Percentiles rank a stretch among this genome's conserved stretches.
Evolutionary conservation across 1,140 invertebrate species (phyloP).

Genomic region (Brachionus koreanus): DNA sequence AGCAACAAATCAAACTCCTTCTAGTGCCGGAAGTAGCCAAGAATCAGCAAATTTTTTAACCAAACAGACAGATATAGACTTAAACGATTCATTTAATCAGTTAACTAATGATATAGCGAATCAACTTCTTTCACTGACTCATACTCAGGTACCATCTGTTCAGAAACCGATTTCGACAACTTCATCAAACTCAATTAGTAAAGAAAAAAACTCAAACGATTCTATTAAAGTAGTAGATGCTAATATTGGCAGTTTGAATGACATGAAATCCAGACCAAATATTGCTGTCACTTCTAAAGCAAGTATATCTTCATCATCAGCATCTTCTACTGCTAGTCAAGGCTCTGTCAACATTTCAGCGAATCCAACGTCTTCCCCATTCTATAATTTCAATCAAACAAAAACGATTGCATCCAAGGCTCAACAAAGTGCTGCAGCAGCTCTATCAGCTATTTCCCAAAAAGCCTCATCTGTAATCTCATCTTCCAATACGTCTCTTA

Average conservation of each 20-base stretch:
- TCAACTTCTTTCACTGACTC: neutral
- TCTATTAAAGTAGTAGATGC: neutral
- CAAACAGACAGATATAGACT: neutral
- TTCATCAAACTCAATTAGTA: neutral
- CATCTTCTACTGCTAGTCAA: neutral
- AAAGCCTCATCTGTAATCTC: constrained; percentile 37
- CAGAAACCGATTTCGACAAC: neutral
- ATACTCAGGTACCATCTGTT: neutral
- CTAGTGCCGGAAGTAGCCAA: neutral
- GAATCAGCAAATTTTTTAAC: constrained; percentile 22
- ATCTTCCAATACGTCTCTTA: constrained; percentile 10
- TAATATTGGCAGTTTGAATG: neutral
- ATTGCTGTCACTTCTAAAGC: neutral
- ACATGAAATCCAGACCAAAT: neutral
- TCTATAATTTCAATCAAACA: constrained; percentile 14
- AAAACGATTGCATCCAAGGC: constrained; percentile 26
- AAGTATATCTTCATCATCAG: neutral
- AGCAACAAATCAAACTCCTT: constrained; percentile 6
- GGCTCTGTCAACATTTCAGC: neutral
- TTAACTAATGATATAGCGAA: constrained; percentile 32
- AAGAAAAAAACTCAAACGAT: constrained; percentile 2
- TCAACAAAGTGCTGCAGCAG: constrained; percentile 39
- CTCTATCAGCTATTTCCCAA: constrained; percentile 40
- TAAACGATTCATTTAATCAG: constrained; percentile 29
- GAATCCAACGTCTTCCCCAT: constrained; percentile 38